phyloP scores from a whole-genome alignment of 2,888 invertebrate genomes.

The Merodon equestris region DNA sequence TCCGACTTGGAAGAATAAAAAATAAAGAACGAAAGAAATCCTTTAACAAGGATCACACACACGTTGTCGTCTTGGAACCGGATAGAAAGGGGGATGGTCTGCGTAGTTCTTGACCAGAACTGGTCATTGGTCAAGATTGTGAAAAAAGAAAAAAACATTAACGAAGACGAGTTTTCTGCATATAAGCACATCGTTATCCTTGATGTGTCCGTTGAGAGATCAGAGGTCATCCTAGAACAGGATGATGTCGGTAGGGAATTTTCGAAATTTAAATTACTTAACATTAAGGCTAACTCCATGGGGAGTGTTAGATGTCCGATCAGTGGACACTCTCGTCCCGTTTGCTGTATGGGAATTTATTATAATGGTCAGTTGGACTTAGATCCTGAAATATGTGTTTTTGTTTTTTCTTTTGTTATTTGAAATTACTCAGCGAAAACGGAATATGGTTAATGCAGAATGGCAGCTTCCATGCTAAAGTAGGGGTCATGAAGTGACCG shows the following conservation, averaged over 20 bases:
- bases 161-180: constrained; percentile 51
- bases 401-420: constrained; percentile 18
- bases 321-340: constrained; percentile 26
- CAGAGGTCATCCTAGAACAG: constrained; percentile 67
- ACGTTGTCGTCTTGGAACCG: constrained; percentile 41
- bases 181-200: constrained; percentile 40
- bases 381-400: constrained; percentile 57
- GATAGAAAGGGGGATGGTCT: constrained; percentile 48
- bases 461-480: constrained; percentile 9
- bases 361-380: constrained; percentile 49
- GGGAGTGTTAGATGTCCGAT: constrained; percentile 60
- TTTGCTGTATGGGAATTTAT: constrained; percentile 57
- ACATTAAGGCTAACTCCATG: constrained; percentile 30
- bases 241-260: constrained; percentile 63
- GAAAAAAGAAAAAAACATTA: not conserved
- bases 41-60: constrained; percentile 53
- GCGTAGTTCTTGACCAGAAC: constrained; percentile 61
- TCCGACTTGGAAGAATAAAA: constrained; percentile 2
- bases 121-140: constrained; percentile 63
- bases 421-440: constrained; percentile 50
- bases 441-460: constrained; percentile 38
- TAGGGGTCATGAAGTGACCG: constrained; percentile 33
- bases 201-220: constrained; percentile 65
- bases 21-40: constrained; percentile 28
- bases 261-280: constrained; percentile 51